Evolutionary conservation across 2,888 invertebrate genomes (phyloP), one percentile per base, ranked within the genome.

Genomic region (Cactoblastis cactorum): DNA sequence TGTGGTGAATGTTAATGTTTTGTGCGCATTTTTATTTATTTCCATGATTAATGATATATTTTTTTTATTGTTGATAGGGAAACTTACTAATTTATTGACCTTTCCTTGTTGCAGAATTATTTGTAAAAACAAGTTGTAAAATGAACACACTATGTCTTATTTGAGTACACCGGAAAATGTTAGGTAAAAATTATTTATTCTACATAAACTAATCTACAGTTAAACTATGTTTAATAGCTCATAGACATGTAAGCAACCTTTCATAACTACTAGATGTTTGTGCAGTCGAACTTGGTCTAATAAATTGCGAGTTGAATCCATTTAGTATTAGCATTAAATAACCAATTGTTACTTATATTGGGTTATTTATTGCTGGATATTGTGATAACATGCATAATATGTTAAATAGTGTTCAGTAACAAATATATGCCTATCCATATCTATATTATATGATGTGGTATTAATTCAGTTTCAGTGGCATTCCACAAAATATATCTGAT

Each of bases 81-180:
- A 82, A 80, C 83, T 85, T 82, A 69, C 65, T 63, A 62, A 70
- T 67, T 67, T 62, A 69, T 67, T 64, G 64, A 67, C 68, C 73
- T 67, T 69, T 73, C 63, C 64, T 71, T 66, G 65, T 72, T 71
- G 60, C 70, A 68, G 59, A 62, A 66, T 76, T 74, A 63, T 76
- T 77, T 77, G 62, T 74, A 70, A 71, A 61, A 71, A 62, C 71
- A 77, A 74, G 77, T 77, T 77, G 71, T 83, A 88, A 83, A 83
- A 90, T 89, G 89, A 80, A 76, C 71, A 68, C 83, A 90, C 62
- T 72, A 90, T 90, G 90, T 90, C 90, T 77, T 90, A 80, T 84
- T 82, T 90, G 85, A 90, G 90, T 73, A 74, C 90, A 66, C 77
- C 90, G 67, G 90, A 89, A 85, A 90, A 88, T 85, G 87, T 90